Base-by-base conservation (phyloP, 2,888 invertebrate species). In the Aromia moschata region DNA sequence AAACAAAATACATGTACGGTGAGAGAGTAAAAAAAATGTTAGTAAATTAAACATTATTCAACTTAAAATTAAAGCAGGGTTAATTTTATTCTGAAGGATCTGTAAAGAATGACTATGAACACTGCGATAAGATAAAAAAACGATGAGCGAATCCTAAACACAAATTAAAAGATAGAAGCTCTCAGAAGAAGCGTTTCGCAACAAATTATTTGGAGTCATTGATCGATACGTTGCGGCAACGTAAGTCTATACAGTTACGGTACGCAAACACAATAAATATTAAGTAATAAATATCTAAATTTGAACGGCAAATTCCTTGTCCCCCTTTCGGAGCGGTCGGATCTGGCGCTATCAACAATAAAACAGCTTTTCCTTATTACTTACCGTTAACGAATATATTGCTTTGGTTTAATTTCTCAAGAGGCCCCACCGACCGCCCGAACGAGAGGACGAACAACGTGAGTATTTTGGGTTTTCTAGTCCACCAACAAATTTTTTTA, bases 11-110 rank as follows among this genome's bases (percentile, higher is more conserved):
- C 25, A 60, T 20, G 52, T 43, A 49, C 46, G 56, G 49, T 45
- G 31, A 64, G 62, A 45, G 36, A 51, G 55, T 49, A 60, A 59
- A 56, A 66, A 64, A 64, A 64, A 62, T 62, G 68, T 68, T 68
- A 71, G 67, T 71, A 69, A 69, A 72, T 64, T 67, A 69, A 68
- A 69, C 54, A 69, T 68, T 68, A 67, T 62, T 64, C 61, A 65
- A 65, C 58, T 58, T 66, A 69, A 64, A 56, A 62, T 57, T 65
- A 61, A 64, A 70, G 68, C 69, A 65, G 55, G 62, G 55, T 65
- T 65, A 67, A 62, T 54, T n/a, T 53, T 46, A 55, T 47, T 40
- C 58, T 60, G 56, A 47, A 31, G 18, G 17, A 41, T 56, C 44
- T 41, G 37, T 49, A 33, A 56, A 59, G 58, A 56, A 56, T 56